Evolutionary conservation across 2,113 vertebrate genomes (phyloP).

Genomic region (Chamaea fasciata): DNA sequence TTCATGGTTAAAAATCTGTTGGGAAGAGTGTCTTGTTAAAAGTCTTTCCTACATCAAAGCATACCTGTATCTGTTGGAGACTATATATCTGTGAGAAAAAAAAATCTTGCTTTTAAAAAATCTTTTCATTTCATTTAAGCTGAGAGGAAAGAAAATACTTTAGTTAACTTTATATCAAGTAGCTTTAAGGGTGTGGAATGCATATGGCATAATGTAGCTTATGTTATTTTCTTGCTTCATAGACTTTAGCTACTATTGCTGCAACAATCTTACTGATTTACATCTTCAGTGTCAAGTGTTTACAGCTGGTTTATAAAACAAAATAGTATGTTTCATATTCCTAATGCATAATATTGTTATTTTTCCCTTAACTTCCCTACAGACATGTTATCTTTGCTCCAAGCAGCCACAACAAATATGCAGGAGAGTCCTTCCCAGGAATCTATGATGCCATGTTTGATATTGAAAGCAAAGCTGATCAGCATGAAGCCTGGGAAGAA

Average conservation of each 20-base stretch:
- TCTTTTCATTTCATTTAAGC: not conserved
- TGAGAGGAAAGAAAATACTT: not conserved
- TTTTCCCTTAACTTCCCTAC: not conserved
- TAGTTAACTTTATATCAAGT: not conserved
- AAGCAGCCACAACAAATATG: constrained; percentile 95
- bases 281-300: not conserved
- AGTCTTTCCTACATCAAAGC: not conserved
- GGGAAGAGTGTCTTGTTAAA: not conserved
- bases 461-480: constrained; percentile 75
- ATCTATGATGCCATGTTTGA: constrained; percentile 91
- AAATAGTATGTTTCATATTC: not conserved
- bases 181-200: not conserved
- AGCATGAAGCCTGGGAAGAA: constrained; percentile 78
- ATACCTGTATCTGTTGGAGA: not conserved
- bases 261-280: not conserved
- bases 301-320: not conserved
- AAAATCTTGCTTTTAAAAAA: not conserved
- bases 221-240: not conserved
- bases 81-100: not conserved
- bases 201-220: not conserved
- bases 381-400: constrained; percentile 95
- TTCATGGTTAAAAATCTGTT: not conserved
- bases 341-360: not conserved
- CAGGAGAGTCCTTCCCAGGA: constrained; percentile 89
- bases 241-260: not conserved